Evolutionary conservation across 1,140 invertebrate genomes (phyloP).

Genomic region (Diplogasteroides magnus): DNA sequence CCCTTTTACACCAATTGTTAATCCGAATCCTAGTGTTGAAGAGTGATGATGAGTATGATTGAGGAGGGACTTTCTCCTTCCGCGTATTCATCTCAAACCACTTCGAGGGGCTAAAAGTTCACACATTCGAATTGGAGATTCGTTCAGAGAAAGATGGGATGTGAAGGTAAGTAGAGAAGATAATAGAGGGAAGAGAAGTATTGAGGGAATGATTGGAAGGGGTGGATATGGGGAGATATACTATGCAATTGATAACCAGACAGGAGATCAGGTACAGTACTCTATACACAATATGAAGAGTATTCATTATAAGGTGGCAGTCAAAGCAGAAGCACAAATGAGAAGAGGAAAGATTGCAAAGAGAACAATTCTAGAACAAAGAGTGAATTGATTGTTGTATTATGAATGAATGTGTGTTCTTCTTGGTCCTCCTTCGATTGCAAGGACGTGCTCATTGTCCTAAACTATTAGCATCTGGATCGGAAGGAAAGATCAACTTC

Average conservation of each 20-base stretch:
- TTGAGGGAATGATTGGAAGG: slow-evolving; percentile 79
- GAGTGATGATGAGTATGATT: neutral
- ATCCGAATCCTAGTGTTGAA: neutral
- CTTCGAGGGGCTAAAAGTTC: neutral
- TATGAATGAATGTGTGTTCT: neutral
- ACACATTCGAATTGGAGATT: neutral
- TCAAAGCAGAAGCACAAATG: slow-evolving; percentile 92
- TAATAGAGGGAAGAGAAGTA: no score
- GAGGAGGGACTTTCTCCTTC: neutral
- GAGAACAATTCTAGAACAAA: slow-evolving; percentile 91
- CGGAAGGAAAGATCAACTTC: slow-evolving; percentile 21
- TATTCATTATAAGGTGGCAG: slow-evolving; percentile 81
- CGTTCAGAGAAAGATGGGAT: neutral
- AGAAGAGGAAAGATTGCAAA: slow-evolving; percentile 89
- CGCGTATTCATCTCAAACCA: neutral
- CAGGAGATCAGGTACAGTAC: no score
- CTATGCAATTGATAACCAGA: slow-evolving; percentile 80
- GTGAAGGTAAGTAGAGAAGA: neutral
- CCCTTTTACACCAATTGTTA: no score
- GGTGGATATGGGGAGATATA: slow-evolving; percentile 99
- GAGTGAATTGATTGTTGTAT: slow-evolving; percentile 49
- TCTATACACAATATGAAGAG: no score
- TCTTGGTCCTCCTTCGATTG: slow-evolving; percentile 72
- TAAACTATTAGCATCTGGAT: slow-evolving; percentile 33
- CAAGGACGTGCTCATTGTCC: slow-evolving; percentile 63